Evolutionary conservation across 2,113 vertebrate genomes (phyloP).

Genomic region (Taurulus bubalis): DNA sequence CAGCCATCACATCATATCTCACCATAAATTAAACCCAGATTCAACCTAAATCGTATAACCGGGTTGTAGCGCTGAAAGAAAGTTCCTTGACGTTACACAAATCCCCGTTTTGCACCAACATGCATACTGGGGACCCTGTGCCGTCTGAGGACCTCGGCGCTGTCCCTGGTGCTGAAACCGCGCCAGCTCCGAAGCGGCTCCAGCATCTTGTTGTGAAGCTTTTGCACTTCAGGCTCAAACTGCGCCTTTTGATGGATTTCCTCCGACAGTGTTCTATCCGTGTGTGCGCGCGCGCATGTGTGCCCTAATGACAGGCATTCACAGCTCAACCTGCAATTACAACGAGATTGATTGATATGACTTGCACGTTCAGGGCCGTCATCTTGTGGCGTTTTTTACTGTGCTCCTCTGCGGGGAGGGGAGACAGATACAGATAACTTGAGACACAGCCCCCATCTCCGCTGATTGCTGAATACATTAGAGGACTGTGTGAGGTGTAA

Average conservation of each 20-base stretch:
- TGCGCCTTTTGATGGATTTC: constrained; percentile 18
- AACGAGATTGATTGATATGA: constrained; percentile 62
- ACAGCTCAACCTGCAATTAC: constrained; percentile 27
- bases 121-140: not conserved
- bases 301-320: not conserved
- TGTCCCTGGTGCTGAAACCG: constrained; percentile 72
- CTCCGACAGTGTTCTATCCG: not conserved
- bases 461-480: constrained; percentile 75
- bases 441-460: constrained; percentile 47
- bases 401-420: constrained; percentile 23
- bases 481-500: constrained; percentile 60
- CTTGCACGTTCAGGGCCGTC: constrained; percentile 55
- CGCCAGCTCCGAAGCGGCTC: not conserved
- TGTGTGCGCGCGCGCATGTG: not conserved
- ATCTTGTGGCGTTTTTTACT: constrained; percentile 46
- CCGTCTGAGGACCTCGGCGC: constrained; percentile 15
- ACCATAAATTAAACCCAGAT: not conserved
- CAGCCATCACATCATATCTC: too few relatives aligned
- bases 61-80: not conserved
- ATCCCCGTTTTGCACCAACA: not conserved
- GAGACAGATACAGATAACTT: constrained; percentile 37
- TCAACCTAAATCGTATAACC: not conserved
- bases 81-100: not conserved
- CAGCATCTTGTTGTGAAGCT: not conserved
- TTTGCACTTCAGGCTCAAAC: not conserved